A percentile compares a stretch with the other conserved stretches of the same genome.
These are phyloP conservation scores for Spodoptera exigua DNA, from an alignment of 2,888 invertebrate species.

Conservation along the genomic window DNA sequence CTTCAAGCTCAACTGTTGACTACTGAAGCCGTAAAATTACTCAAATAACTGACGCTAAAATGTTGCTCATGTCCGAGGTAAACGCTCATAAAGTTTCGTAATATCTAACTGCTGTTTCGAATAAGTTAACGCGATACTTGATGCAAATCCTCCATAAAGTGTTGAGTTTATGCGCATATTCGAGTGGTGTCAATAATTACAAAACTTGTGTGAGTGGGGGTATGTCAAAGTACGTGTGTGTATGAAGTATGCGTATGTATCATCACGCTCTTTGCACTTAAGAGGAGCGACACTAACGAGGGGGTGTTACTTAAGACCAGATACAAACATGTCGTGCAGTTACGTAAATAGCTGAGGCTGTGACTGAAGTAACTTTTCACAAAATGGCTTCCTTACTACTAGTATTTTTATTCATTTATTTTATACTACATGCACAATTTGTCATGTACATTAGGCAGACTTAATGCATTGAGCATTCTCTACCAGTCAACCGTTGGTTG, in stretches of 20 bases:
- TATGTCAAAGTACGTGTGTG: slow-evolving; percentile 6
- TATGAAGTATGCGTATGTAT: slow-evolving; percentile 41
- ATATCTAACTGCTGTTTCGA: slow-evolving; percentile 9
- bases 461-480: too few relatives aligned
- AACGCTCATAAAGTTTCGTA: slow-evolving; percentile 23
- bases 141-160: slow-evolving; percentile 13
- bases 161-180: slow-evolving; percentile 8
- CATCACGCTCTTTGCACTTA: slow-evolving; percentile 44
- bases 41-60: slow-evolving; percentile 21
- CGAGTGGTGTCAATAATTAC: slow-evolving; percentile 28
- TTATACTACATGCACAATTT: too few relatives aligned
- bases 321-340: slow-evolving; percentile 18
- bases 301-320: slow-evolving; percentile 32
- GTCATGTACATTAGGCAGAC: too few relatives aligned
- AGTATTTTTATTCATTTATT: slow-evolving; percentile 1
- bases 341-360: slow-evolving; percentile 13
- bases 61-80: slow-evolving; percentile 1
- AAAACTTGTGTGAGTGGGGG: slow-evolving; percentile 18
- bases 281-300: slow-evolving; percentile 40
- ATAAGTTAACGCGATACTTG: slow-evolving; percentile 4
- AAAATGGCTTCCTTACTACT: slow-evolving; percentile 14
- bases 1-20: too few relatives aligned
- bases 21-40: neutral
- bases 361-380: slow-evolving; percentile 17
- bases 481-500: too few relatives aligned